Evolutionary conservation across 92 coral and sea anemone genomes (phyloP).

Genomic region (Galaxea fascicularis): DNA sequence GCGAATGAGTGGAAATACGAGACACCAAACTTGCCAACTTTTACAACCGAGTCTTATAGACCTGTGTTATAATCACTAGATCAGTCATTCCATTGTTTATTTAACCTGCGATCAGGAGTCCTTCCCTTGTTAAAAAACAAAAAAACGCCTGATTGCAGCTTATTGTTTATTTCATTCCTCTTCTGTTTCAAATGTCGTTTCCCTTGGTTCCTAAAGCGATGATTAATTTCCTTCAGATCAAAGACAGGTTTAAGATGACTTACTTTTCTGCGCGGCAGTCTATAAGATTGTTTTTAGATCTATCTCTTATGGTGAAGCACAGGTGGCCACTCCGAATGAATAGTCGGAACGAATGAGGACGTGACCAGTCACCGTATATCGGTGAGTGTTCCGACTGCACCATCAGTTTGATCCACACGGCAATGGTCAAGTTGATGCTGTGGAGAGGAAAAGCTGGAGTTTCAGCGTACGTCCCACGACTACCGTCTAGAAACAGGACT

Average conservation of each 20-base stretch:
- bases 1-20: too few species aligned
- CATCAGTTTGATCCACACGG: constrained; percentile 8
- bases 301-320: neutral
- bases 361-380: constrained; percentile 25
- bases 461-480: constrained; percentile 4
- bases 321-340: neutral
- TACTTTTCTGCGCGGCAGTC: neutral
- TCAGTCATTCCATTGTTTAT: too few species aligned
- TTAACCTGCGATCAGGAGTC: too few species aligned
- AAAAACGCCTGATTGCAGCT: too few species aligned
- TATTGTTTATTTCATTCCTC: too few species aligned
- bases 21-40: too few species aligned
- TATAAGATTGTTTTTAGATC: neutral
- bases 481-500: constrained; percentile 24
- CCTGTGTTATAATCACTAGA: too few species aligned
- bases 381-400: neutral
- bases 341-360: neutral
- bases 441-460: constrained; percentile 23
- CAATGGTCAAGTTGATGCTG: constrained; percentile 17
- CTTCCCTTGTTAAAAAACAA: too few species aligned
- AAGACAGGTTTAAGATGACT: neutral
- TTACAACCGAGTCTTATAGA: too few species aligned
- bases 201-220: too few species aligned
- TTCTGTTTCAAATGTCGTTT: too few species aligned
- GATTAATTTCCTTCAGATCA: too few species aligned